These are phyloP conservation scores for Hymenochirus boettgeri DNA, from an alignment of 2,113 vertebrate genomes.

Conservation along the genomic window DNA sequence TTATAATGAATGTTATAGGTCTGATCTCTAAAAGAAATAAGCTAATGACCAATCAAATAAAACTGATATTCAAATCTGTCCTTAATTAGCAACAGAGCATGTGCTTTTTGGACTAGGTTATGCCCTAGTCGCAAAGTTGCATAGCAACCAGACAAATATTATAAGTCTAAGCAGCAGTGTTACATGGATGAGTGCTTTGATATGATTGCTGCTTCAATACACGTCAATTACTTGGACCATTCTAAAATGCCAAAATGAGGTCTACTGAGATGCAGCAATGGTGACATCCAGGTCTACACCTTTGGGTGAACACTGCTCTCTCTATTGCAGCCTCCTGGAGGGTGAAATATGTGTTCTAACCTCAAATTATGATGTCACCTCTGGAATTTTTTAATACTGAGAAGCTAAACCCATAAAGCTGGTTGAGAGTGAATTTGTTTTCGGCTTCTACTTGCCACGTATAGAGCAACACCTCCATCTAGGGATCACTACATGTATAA, in stretches of 20 bases:
- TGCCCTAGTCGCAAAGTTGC: neutral
- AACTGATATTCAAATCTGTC: neutral
- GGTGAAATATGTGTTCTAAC: slow-evolving; percentile 39
- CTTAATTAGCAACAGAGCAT: neutral
- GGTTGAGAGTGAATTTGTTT: slow-evolving; percentile 25
- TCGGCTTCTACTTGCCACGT: neutral
- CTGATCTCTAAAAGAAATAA: neutral
- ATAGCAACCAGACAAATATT: slow-evolving; percentile 8
- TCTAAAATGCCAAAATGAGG: slow-evolving; percentile 30
- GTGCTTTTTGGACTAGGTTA: neutral
- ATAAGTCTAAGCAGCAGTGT: slow-evolving; percentile 8
- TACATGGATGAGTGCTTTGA: slow-evolving; percentile 35
- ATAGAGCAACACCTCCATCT: slow-evolving; percentile 37
- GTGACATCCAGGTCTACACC: slow-evolving; percentile 32
- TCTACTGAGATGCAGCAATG: slow-evolving; percentile 19
- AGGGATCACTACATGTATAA: neutral
- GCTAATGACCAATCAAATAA: neutral
- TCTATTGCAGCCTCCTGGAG: slow-evolving; percentile 41
- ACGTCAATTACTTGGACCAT: slow-evolving; percentile 29
- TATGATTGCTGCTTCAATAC: slow-evolving; percentile 31
- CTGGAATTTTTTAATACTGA: slow-evolving; percentile 43
- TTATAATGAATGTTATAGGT: neutral
- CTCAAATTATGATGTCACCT: slow-evolving; percentile 42
- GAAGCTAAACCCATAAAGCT: slow-evolving; percentile 33
- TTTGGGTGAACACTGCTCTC: slow-evolving; percentile 40